Conservation (phyloP, 2,888 invertebrate species). For the Melanargia galathea region DNA sequence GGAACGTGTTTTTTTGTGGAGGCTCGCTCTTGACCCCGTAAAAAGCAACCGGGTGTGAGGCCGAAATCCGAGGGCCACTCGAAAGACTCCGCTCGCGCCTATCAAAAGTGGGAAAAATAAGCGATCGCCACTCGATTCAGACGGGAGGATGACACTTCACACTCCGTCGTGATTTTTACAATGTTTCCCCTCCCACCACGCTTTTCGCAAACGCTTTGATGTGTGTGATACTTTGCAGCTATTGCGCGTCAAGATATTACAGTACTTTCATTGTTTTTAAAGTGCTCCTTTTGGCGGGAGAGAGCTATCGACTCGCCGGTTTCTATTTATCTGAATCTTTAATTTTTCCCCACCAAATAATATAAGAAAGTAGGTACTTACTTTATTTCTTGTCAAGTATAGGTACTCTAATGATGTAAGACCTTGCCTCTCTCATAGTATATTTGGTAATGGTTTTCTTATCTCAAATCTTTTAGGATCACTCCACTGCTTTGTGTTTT, state of each 20-base stretch:
- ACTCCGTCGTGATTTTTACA: slow-evolving; percentile 81
- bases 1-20: slow-evolving; percentile 77
- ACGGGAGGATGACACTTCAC: slow-evolving; percentile 78
- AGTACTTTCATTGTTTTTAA: slow-evolving; percentile 36
- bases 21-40: slow-evolving; percentile 80
- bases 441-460: neutral
- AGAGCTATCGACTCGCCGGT: slow-evolving; percentile 17
- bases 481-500: neutral
- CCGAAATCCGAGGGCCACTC: slow-evolving; percentile 71
- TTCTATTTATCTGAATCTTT: slow-evolving; percentile 17
- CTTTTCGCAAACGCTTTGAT: slow-evolving; percentile 76
- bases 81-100: slow-evolving; percentile 66
- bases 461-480: neutral
- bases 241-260: slow-evolving; percentile 47
- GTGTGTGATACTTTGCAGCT: slow-evolving; percentile 48
- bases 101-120: slow-evolving; percentile 80
- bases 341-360: neutral
- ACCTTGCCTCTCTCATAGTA: neutral
- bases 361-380: neutral
- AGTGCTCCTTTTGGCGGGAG: slow-evolving; percentile 21
- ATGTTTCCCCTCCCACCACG: slow-evolving; percentile 73
- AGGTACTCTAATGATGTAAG: slow-evolving; percentile 5
- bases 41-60: slow-evolving; percentile 73
- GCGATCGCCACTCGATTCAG: slow-evolving; percentile 79
- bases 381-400: slow-evolving; percentile 11